phyloP scores from a whole-genome alignment of 2,888 invertebrate genomes.

The Deilephila elpenor region DNA sequence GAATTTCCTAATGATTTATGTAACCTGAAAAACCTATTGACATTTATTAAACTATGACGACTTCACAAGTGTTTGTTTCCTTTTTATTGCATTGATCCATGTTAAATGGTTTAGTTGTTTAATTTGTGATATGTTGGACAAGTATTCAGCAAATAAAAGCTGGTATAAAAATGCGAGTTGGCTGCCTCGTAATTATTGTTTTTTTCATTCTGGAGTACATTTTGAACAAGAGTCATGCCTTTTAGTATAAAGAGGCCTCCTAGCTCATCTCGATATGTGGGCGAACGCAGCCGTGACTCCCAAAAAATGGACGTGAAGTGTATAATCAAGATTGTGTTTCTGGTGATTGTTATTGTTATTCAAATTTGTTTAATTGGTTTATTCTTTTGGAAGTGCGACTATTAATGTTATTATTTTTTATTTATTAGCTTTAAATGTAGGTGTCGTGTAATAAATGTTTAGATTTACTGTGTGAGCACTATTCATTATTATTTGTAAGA shows the following conservation, averaged over 20 bases:
- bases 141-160: neutral
- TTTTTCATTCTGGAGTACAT: neutral
- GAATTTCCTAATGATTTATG: neutral
- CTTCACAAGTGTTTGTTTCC: neutral
- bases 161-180: neutral
- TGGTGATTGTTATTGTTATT: conserved; percentile 50
- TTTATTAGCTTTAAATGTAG: neutral
- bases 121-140: neutral
- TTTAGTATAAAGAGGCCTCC: conserved; percentile 51
- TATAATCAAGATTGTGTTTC: conserved; percentile 49
- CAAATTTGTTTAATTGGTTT: conserved; percentile 56
- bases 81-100: neutral
- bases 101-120: neutral
- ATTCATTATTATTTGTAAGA: neutral
- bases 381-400: conserved; percentile 44
- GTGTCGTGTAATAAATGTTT: conserved; percentile 8
- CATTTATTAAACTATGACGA: neutral
- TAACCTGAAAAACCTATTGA: neutral
- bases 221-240: conserved; percentile 44
- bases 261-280: conserved; percentile 29
- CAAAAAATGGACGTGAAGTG: conserved; percentile 53
- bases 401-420: neutral
- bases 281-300: conserved; percentile 35
- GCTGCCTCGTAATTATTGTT: neutral
- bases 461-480: neutral